phyloP scores from a whole-genome alignment of 1,140 invertebrate species.

The Cataglyphis hispanica region DNA sequence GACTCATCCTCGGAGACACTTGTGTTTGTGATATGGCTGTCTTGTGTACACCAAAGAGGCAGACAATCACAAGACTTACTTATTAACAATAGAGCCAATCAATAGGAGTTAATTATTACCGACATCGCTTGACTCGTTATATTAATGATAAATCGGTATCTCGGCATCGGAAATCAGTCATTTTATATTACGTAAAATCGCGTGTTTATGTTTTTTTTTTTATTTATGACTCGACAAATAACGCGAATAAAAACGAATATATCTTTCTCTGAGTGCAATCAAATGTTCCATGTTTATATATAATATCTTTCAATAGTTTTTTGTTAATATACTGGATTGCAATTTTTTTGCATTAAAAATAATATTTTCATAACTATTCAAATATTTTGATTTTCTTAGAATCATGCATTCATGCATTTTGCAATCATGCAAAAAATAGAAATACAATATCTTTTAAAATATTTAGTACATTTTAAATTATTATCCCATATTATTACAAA shows the following conservation, averaged over 20 bases:
- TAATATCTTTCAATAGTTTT: conserved; percentile 1
- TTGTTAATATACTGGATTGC: not conserved
- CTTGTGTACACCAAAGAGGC: conserved; percentile 31
- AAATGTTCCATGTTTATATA: no score
- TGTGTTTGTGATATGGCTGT: conserved; percentile 11
- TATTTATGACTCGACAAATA: not conserved
- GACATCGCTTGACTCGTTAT: conserved; percentile 61
- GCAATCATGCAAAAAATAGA: conserved; percentile 7
- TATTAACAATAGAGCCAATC: conserved; percentile 71
- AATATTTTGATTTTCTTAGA: not conserved
- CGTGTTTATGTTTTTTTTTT: conserved; percentile 19
- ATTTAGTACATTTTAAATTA: not conserved
- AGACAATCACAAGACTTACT: conserved; percentile 49
- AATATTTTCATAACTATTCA: not conserved
- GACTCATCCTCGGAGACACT: conserved; percentile 6
- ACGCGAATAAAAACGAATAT: not conserved
- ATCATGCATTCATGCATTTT: no score
- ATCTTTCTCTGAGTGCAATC: not conserved
- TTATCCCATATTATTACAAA: not conserved
- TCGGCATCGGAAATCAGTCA: not conserved
- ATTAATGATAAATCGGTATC: conserved; percentile 66
- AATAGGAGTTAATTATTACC: conserved; percentile 67
- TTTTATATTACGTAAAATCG: conserved; percentile 29
- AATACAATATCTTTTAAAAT: not conserved
- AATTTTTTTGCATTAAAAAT: not conserved